These are phyloP conservation scores for Rutilus rutilus DNA, from an alignment of 2,113 vertebrate genomes.

Conservation along the genomic window DNA sequence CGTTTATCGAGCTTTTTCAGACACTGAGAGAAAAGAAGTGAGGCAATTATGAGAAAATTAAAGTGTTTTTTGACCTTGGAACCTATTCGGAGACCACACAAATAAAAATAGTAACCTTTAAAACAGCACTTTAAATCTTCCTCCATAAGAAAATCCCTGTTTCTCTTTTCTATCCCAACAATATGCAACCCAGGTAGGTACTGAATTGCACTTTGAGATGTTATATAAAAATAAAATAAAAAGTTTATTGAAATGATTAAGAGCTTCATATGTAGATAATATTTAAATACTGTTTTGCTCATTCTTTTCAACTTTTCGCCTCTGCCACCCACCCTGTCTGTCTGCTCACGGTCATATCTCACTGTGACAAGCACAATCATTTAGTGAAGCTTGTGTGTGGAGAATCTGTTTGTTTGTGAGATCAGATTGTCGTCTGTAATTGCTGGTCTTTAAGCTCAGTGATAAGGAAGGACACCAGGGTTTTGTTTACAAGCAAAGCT, in stretches of 20 bases:
- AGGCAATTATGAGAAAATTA: no score
- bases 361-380: not conserved
- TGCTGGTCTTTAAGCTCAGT: conserved; percentile 1
- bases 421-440: conserved; percentile 18
- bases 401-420: not conserved
- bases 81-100: no score
- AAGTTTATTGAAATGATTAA: not conserved
- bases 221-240: not conserved
- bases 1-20: no score
- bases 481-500: conserved; percentile 29
- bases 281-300: not conserved
- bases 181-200: not conserved
- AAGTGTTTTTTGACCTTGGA: no score
- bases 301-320: not conserved
- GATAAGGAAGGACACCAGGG: conserved; percentile 20
- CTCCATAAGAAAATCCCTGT: not conserved
- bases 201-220: not conserved
- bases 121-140: not conserved
- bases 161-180: not conserved
- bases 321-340: not conserved
- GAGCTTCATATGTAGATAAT: not conserved
- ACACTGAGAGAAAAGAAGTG: no score
- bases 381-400: not conserved
- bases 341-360: not conserved
- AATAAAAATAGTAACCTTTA: no score